phyloP scores from a whole-genome alignment of 2,797 vertebrate genomes.

The Pogoniulus pusillus region DNA sequence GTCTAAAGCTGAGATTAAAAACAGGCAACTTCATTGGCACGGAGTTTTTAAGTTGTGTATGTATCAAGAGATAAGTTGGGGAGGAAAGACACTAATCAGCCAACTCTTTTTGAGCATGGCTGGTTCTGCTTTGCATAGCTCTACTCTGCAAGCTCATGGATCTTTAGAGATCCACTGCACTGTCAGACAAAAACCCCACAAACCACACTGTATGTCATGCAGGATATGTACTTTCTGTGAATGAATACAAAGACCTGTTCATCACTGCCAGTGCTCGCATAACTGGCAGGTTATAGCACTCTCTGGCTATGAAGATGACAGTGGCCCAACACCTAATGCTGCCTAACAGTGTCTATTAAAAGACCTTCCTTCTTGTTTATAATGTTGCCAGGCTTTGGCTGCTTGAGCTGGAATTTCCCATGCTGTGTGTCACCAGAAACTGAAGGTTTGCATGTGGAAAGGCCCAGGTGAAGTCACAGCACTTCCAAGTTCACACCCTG shows the following conservation, averaged over 20 bases:
- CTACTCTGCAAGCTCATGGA: neutral
- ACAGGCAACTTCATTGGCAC: neutral
- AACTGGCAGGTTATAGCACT: conserved; percentile 54
- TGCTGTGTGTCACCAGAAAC: neutral
- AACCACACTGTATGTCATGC: neutral
- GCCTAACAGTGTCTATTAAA: conserved; percentile 31
- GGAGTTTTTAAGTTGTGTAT: neutral
- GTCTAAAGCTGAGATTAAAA: neutral
- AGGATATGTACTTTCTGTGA: neutral
- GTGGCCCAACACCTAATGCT: conserved; percentile 13
- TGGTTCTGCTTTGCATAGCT: neutral
- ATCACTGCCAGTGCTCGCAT: conserved; percentile 26
- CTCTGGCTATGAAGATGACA: conserved; percentile 36
- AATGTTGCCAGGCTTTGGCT: conserved; percentile 25
- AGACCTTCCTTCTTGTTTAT: neutral
- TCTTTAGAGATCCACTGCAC: neutral
- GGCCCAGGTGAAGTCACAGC: neutral
- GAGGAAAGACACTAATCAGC: neutral
- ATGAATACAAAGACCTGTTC: conserved; percentile 53
- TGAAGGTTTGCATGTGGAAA: neutral
- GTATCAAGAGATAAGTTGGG: neutral
- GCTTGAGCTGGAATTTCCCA: conserved; percentile 37
- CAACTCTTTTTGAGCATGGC: neutral
- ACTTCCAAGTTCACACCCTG: neutral
- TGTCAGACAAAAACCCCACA: neutral